A percentile compares a stretch with the other conserved stretches of the same genome.
These are phyloP conservation scores for Crambe crambe DNA, from an alignment of 37 sponge, comb jelly and placozoan genomes.

Conservation along the genomic window DNA sequence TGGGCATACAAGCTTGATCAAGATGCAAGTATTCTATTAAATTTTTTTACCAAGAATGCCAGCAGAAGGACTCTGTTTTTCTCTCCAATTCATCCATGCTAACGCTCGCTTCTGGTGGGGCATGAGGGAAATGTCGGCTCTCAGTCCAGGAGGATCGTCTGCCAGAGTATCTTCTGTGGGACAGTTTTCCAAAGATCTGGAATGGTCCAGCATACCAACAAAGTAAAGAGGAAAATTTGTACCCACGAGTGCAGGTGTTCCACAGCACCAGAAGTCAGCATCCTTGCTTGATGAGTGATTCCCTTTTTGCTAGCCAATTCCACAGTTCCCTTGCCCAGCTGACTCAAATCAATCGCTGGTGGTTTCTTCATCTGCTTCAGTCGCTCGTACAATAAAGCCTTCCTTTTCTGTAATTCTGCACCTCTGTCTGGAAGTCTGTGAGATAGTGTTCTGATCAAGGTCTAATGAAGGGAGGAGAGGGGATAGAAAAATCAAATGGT, in stretches of 20 bases:
- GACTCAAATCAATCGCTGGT: neutral
- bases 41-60: constrained; percentile 71
- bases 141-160: constrained; percentile 58
- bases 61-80: constrained; percentile 66
- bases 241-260: constrained; percentile 63
- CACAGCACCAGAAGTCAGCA: constrained; percentile 60
- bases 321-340: neutral
- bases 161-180: constrained; percentile 51
- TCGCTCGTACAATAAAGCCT: neutral
- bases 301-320: neutral
- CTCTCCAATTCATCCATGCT: constrained; percentile 77
- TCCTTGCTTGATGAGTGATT: constrained; percentile 14
- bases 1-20: constrained; percentile 5
- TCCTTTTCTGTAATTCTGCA: constrained; percentile 34
- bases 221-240: neutral
- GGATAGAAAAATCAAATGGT: neutral
- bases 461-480: constrained; percentile 8
- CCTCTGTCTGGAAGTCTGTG: constrained; percentile 64
- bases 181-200: constrained; percentile 57
- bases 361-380: constrained; percentile 24
- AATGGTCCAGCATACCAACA: neutral
- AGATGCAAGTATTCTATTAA: constrained; percentile 3
- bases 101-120: constrained; percentile 74
- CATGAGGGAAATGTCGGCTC: constrained; percentile 53
- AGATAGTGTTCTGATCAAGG: constrained; percentile 11